phyloP scores from a whole-genome alignment of 2,113 vertebrate genomes.

The Platysternon megacephalum region DNA sequence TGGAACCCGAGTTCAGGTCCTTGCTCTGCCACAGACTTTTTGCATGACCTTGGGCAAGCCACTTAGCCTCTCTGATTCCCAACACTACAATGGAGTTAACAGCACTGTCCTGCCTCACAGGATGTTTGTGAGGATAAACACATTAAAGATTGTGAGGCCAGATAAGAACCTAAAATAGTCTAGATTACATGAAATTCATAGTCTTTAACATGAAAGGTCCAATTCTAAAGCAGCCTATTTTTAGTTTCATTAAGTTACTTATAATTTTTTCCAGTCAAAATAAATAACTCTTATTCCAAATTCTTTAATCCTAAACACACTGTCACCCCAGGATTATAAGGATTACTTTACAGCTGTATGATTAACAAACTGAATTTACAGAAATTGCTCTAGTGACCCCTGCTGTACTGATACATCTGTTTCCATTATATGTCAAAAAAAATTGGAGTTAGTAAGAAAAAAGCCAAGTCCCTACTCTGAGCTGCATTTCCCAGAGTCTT shows the following conservation, averaged over 20 bases:
- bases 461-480: neutral
- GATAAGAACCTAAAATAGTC: neutral
- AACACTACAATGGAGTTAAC: neutral
- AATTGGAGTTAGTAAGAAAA: too few relatives aligned
- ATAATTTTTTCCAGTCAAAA: neutral
- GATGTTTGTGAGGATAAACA: fast-evolving
- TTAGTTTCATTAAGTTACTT: neutral
- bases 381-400: neutral
- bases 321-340: neutral
- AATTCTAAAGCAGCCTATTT: neutral
- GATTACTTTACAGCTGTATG: neutral
- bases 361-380: neutral
- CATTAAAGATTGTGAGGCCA: neutral
- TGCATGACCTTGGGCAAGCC: neutral
- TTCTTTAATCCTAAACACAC: neutral
- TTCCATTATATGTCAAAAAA: neutral
- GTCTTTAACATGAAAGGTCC: neutral
- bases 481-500: neutral
- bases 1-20: neutral
- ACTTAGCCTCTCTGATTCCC: fast-evolving
- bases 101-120: neutral
- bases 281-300: neutral
- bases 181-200: neutral
- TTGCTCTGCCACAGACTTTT: neutral
- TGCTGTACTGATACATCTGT: neutral